phyloP scores from a whole-genome alignment of 2,113 vertebrate species.

The Pseudorhombus dupliciocellatus region DNA sequence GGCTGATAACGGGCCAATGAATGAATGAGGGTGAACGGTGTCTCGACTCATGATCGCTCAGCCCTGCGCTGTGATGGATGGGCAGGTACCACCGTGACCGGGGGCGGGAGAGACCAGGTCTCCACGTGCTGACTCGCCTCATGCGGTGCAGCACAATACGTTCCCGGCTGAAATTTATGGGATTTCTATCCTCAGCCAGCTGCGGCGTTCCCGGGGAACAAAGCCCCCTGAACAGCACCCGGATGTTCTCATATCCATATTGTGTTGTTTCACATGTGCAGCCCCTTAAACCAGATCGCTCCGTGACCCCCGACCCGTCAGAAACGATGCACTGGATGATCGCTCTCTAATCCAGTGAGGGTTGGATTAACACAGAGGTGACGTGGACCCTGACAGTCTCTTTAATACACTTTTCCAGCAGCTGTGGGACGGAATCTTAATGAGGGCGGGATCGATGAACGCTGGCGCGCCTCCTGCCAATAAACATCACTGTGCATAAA shows the following conservation, averaged over 20 bases:
- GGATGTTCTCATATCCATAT: constrained; percentile 15
- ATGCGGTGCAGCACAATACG: constrained; percentile 14
- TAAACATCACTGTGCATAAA: constrained; percentile 13
- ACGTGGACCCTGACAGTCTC: constrained; percentile 38
- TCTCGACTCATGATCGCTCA: constrained; percentile 28
- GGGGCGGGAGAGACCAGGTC: constrained; percentile 14
- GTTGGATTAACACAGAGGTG: constrained; percentile 52
- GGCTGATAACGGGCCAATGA: constrained; percentile 51
- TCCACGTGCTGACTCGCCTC: constrained; percentile 26
- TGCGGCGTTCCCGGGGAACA: constrained; percentile 23
- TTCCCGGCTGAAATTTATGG: constrained; percentile 27
- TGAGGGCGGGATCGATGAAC: constrained; percentile 35
- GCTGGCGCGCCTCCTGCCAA: background rate
- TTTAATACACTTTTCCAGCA: background rate
- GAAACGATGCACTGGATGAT: constrained; percentile 49
- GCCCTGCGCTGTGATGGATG: constrained; percentile 44
- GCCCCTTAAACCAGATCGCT: constrained; percentile 48
- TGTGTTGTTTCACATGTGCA: background rate
- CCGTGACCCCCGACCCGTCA: constrained; percentile 22
- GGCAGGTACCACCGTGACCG: constrained; percentile 2
- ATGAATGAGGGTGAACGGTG: constrained; percentile 34
- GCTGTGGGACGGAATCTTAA: constrained; percentile 26
- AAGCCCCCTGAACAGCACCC: constrained; percentile 5
- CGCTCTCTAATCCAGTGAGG: constrained; percentile 67
- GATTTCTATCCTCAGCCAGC: constrained; percentile 29